Percentiles rank a stretch among this genome's conserved stretches.
phyloP scores from a whole-genome alignment of 2,797 vertebrate genomes.

The Graptemys geographica region DNA sequence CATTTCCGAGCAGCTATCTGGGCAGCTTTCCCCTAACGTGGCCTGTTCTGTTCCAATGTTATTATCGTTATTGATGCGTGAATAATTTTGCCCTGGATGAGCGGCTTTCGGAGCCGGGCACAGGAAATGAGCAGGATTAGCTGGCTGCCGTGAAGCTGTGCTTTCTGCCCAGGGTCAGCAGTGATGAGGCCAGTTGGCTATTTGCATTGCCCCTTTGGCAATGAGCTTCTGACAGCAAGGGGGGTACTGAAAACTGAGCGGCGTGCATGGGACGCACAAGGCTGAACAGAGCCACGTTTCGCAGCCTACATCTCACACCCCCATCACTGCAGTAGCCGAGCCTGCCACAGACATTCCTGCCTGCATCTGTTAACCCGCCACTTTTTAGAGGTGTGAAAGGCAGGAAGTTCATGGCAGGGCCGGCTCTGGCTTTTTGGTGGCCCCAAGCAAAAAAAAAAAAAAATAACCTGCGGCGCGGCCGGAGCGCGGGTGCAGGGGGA shows the following conservation, averaged over 20 bases:
- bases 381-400: background rate
- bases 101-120: background rate
- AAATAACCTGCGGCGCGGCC: no score
- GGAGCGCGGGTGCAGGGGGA: no score
- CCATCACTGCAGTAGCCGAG: no score
- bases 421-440: no score
- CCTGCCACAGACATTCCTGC: no score
- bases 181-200: background rate
- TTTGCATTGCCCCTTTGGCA: background rate
- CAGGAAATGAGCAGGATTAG: background rate
- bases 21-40: background rate
- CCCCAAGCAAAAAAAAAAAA: no score
- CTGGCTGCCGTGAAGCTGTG: background rate
- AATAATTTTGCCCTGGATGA: background rate
- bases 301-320: no score
- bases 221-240: background rate
- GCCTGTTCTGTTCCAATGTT: background rate
- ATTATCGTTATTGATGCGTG: background rate
- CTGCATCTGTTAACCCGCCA: background rate
- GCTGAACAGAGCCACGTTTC: background rate
- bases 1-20: background rate
- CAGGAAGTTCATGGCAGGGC: background rate
- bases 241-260: no score
- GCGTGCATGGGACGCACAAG: background rate
- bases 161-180: background rate